A percentile compares a stretch with the other conserved stretches of the same genome.
Evolutionary conservation across 2,797 vertebrate species (phyloP).

Genomic region (Coccyzus lansbergi): DNA sequence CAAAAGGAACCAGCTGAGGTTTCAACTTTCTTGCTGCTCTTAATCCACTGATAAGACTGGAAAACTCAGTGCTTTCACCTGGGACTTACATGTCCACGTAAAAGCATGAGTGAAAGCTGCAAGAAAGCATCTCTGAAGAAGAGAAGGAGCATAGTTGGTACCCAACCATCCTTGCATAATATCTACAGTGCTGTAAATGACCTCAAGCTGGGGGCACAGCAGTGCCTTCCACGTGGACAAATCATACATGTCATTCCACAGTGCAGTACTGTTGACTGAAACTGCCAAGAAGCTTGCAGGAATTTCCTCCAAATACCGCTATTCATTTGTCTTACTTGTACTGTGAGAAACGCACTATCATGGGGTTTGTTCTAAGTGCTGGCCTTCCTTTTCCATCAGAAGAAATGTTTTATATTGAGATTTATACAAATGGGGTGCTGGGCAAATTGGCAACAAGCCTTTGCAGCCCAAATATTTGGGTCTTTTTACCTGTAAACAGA

Average conservation of each 20-base stretch:
- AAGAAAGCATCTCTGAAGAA: background rate
- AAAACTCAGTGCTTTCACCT: background rate
- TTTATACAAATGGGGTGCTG: background rate
- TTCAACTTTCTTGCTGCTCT: background rate
- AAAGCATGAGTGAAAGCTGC: background rate
- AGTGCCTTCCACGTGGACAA: background rate
- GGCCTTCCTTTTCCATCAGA: background rate
- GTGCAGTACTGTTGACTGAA: background rate
- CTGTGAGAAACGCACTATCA: background rate
- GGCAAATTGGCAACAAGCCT: background rate
- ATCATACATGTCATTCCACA: background rate
- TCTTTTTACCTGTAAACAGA: background rate
- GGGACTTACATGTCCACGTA: background rate
- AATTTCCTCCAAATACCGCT: background rate
- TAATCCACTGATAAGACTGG: background rate
- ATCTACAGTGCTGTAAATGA: background rate
- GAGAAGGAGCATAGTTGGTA: background rate
- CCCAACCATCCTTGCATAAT: background rate
- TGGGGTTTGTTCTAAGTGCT: background rate
- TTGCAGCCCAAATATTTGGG: background rate
- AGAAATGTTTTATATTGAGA: background rate
- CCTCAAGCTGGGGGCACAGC: background rate
- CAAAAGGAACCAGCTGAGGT: background rate
- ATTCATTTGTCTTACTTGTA: background rate
- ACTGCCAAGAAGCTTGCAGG: background rate